Evolutionary conservation across 2,113 vertebrate genomes (phyloP).

Genomic region (Forbesichthys papilliferus): DNA sequence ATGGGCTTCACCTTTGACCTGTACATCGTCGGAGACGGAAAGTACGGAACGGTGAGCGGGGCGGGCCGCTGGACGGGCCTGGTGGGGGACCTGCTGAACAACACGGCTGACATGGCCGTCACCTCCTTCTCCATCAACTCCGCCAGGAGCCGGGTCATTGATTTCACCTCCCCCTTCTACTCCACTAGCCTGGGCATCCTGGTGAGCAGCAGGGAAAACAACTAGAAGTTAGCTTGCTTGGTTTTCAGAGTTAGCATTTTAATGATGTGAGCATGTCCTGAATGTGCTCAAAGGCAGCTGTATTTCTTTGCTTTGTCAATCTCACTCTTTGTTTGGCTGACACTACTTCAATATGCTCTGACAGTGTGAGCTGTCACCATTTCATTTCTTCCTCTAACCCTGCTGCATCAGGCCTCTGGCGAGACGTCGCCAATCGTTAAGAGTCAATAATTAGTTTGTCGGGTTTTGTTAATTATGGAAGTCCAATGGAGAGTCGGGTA

Average conservation of each 20-base stretch:
- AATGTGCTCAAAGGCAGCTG: conserved; percentile 13
- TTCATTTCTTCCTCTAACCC: conserved; percentile 22
- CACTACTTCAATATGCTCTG: conserved; percentile 4
- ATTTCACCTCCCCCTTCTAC: conserved; percentile 98
- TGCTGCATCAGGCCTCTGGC: conserved; percentile 10
- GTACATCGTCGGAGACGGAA: conserved; percentile 93
- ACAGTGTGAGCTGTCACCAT: conserved; percentile 15
- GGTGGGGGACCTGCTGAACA: conserved; percentile 89
- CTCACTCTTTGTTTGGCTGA: conserved; percentile 3
- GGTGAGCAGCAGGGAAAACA: conserved; percentile 36
- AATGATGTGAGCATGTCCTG: conserved; percentile 9
- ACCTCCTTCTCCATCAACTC: conserved; percentile 97
- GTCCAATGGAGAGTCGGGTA: conserved; percentile 36
- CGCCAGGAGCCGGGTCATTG: conserved; percentile 87
- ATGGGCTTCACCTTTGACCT: conserved; percentile 89
- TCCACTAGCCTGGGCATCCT: conserved; percentile 97
- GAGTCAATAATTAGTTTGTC: conserved; percentile 50
- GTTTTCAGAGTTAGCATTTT: conserved; percentile 23
- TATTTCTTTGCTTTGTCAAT: conserved; percentile 35
- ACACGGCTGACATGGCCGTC: conserved; percentile 92
- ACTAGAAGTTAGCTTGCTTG: conserved; percentile 21
- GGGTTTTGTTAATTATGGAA: conserved; percentile 50
- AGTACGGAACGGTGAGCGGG: conserved; percentile 86
- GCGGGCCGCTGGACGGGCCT: conserved; percentile 89
- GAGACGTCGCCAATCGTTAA: conserved; percentile 37